Evolutionary conservation across 2,888 invertebrate species (phyloP), one percentile per base, ranked within the genome.

Genomic region (Megalurothrips usitatus): DNA sequence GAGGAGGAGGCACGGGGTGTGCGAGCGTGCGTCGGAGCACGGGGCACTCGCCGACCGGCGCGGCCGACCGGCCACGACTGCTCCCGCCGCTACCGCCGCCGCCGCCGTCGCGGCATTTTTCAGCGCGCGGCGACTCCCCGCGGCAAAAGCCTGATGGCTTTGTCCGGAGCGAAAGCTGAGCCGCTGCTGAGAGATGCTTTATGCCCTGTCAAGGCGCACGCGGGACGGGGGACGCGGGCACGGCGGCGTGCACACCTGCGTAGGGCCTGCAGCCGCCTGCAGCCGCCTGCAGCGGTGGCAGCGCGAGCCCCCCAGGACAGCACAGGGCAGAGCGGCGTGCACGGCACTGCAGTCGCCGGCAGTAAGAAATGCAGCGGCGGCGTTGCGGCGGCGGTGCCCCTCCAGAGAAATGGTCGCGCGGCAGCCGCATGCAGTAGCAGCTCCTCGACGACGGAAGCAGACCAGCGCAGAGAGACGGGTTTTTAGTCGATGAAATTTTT

Each of bases 151-250:
- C 68, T 75, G 68, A 75, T 75, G 68, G 68, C 68, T 75, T 75
- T 75, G 68, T 75, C 68, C 23, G 23, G 68, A 26, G 68, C 68
- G 68, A 75, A 75, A 75, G 68, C 68, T 75, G 26, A 43, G 34
- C 34, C 6, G 34, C 34, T 43, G 34, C 34, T 43, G 19, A 19
- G 58, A 26, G 23, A 75, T 75, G 68, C 68, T 75, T 75, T 75
- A 75, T 75, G 68, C 26, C 68, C 19, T 52, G 52, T 52, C 52
- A 6, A 58, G 58, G 23, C 11, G 26, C 58, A 14, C 52, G n/a
- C 23, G n/a, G 68, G 9, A 9, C 63, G 63, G 68, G 68, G 14
- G 6, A 23, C 68, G 23, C 23, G 23, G 6, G 23, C 23, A 12
- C 68, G 9, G 11, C 23, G 68, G 26, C 68, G 12, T 11, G 26